Evolutionary conservation across 1,140 invertebrate genomes (phyloP).

Genomic region (Scaptomyza graminum): DNA sequence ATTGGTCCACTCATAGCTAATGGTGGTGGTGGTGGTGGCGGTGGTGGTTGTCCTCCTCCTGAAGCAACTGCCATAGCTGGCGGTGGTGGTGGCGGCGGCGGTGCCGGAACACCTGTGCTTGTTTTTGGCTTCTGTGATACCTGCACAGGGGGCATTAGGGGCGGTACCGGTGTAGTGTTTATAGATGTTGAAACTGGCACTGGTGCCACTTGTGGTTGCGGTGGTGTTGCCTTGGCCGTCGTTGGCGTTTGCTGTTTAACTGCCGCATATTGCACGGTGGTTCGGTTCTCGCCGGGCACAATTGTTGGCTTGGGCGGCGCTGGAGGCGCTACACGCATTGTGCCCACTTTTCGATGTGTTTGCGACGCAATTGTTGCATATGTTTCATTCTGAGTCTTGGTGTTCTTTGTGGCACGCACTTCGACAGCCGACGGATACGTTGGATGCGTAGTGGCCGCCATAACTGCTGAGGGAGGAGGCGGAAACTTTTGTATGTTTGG

Average conservation of each 20-base stretch:
- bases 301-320: conserved; percentile 63
- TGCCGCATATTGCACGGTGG: conserved; percentile 24
- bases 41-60: conserved; percentile 30
- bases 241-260: conserved; percentile 40
- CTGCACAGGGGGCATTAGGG: not conserved
- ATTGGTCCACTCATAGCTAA: conserved; percentile 13
- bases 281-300: conserved; percentile 32
- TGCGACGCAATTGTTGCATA: conserved; percentile 65
- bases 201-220: not conserved
- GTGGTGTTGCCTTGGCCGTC: conserved; percentile 6
- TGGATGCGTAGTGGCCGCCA: conserved; percentile 50
- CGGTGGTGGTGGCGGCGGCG: conserved; percentile 51
- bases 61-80: conserved; percentile 1
- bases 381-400: conserved; percentile 28
- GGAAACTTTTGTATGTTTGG: conserved; percentile 51
- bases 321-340: conserved; percentile 60
- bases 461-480: conserved; percentile 66
- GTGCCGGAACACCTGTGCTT: not conserved
- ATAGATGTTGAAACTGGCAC: not conserved
- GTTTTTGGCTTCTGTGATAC: conserved; percentile 13
- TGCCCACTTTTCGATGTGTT: conserved; percentile 55
- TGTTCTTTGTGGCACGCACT: conserved; percentile 8
- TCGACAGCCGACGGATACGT: conserved; percentile 53
- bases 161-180: conserved; percentile 3
- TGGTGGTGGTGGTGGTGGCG: conserved; percentile 45